Conservation (phyloP, 2,888 invertebrate genomes). For the Hecatera dysodea region DNA sequence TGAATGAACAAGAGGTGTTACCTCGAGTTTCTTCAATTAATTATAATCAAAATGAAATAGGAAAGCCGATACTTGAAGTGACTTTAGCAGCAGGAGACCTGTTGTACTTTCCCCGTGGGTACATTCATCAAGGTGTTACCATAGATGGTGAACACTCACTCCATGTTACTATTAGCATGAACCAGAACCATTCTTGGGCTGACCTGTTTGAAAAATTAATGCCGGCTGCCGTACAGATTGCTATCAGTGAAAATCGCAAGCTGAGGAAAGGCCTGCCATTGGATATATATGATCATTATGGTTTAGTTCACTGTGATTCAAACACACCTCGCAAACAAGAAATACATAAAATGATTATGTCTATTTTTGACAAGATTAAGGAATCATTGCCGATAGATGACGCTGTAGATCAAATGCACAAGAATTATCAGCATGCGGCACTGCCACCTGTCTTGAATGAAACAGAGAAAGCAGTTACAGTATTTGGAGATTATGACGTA, state of each 20-base stretch:
- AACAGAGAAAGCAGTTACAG: conserved; percentile 93
- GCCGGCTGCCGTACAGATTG: conserved; percentile 94
- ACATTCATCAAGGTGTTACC: conserved; percentile 96
- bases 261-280: conserved; percentile 95
- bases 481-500: conserved; percentile 93
- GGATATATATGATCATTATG: conserved; percentile 94
- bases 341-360: conserved; percentile 89
- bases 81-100: conserved; percentile 96
- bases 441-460: conserved; percentile 95
- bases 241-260: conserved; percentile 93
- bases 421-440: conserved; percentile 95
- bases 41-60: conserved; percentile 94
- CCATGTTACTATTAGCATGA: conserved; percentile 98
- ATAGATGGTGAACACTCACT: conserved; percentile 96
- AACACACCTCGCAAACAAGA: conserved; percentile 83
- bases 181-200: conserved; percentile 97
- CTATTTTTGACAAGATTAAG: conserved; percentile 91
- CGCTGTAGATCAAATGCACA: conserved; percentile 96
- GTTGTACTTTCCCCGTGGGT: conserved; percentile 97
- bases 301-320: conserved; percentile 92
- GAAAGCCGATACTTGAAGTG: conserved; percentile 94
- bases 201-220: conserved; percentile 96
- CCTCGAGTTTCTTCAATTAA: conserved; percentile 96
- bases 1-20: conserved; percentile 92
- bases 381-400: conserved; percentile 93